Base-by-base conservation (phyloP, 2,888 invertebrate species). In the Cremastinae sp. region DNA sequence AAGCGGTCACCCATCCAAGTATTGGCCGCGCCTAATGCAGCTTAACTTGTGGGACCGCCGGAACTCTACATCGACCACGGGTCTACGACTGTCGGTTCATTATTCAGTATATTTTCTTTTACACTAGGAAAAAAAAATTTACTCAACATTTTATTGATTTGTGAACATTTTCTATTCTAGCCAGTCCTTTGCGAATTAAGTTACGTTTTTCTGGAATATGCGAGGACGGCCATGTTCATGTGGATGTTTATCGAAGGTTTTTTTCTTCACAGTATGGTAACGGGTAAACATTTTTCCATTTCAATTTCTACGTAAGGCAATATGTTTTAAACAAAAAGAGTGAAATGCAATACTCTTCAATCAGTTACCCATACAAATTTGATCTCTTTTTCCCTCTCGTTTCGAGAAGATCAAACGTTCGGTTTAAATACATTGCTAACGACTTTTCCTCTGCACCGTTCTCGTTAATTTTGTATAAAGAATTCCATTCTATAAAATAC, bases 161-260 rank as follows among this genome's bases (percentile, higher is more conserved):
- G 41, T 41, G 18, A 20, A 41, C 2, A 58, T 16, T 12, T n/a
- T 8, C 1, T 7, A 4, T 84, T 85, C 2, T 90, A 97, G 97
- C 94, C 94, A 0, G 92, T 94, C 61, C 87, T 97, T 0, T 97
- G 97, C 86, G 95, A 96, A 87, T 91, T 92, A 0, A 93, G 94
- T 61, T 96, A 96, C 90, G 91, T 95, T 0, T 89, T 97, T 0
- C 90, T 98, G 79, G 98, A 98, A 87, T 98, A 97, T 87, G 94
- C 96, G 0, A 94, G 96, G 78, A 96, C 96, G 0, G 95, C 96
- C 0, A 96, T 96, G 93, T 98, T 97, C 86, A 95, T 95, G 93
- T 98, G 98, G 98, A 98, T 98, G 97, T 96, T 98, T 84, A 95
- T 98, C 64, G 98, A 98, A 88, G 98, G 98, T 0, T 91, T 97